Evolutionary conservation across 2,113 vertebrate genomes (phyloP).

Genomic region (Galbula dea): DNA sequence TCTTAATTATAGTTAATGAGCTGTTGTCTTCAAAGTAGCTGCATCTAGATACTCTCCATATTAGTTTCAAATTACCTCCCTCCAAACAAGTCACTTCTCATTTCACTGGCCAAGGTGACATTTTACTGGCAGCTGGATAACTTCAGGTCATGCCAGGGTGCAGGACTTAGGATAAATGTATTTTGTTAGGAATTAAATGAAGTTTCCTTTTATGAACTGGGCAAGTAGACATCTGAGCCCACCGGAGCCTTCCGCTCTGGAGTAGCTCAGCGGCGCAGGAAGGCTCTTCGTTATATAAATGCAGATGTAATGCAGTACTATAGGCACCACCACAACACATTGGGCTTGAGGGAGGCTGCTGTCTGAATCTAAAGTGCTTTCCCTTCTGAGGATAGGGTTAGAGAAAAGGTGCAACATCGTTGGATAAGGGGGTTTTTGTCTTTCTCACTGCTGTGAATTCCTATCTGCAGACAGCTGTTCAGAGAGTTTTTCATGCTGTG

Average conservation of each 20-base stretch:
- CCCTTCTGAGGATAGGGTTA: background rate
- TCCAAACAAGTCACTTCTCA: background rate
- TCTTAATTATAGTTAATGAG: conserved; percentile 39
- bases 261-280: no score
- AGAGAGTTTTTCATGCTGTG: background rate
- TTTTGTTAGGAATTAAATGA: background rate
- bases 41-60: background rate
- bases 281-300: conserved; percentile 17
- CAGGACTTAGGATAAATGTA: background rate
- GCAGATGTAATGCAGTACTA: conserved; percentile 45
- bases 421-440: background rate
- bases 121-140: background rate
- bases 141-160: background rate
- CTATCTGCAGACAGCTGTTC: background rate
- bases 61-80: background rate
- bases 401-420: background rate
- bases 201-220: background rate
- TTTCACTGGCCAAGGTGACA: background rate
- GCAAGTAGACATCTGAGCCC: background rate
- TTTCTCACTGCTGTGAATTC: background rate
- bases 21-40: background rate
- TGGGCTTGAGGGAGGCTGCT: background rate
- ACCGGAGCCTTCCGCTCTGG: background rate
- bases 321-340: background rate
- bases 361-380: background rate